Evolutionary conservation across 2,797 vertebrate genomes (phyloP).

Genomic region (Tapirus indicus): DNA sequence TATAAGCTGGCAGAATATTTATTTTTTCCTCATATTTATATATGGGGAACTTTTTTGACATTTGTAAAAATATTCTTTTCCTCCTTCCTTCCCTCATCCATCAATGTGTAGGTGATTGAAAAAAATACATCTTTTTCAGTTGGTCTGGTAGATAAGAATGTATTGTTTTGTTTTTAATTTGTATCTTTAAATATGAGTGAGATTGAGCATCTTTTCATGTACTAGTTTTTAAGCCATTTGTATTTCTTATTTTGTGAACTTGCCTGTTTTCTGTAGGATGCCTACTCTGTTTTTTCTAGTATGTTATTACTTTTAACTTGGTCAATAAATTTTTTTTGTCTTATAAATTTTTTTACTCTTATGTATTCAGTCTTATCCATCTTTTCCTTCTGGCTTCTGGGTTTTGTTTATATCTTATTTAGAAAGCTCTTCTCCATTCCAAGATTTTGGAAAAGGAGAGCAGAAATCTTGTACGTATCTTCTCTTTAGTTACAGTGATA

Average conservation of each 20-base stretch:
- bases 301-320: background rate
- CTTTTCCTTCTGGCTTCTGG: conserved; percentile 15
- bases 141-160: background rate
- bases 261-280: background rate
- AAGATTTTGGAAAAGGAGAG: background rate
- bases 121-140: conserved; percentile 13
- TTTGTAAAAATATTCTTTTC: background rate
- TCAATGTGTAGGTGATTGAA: background rate
- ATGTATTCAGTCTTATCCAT: background rate
- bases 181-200: background rate
- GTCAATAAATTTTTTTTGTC: background rate
- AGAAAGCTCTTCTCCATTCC: background rate
- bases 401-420: conserved; percentile 25
- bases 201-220: background rate
- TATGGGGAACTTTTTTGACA: background rate
- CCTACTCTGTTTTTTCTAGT: background rate
- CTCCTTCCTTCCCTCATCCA: background rate
- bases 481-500: background rate
- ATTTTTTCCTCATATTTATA: background rate
- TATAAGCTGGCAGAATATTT: background rate
- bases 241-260: conserved; percentile 28
- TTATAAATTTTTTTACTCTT: conserved; percentile 19
- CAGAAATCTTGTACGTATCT: background rate
- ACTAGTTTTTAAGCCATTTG: background rate
- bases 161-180: background rate